Evolutionary conservation across 2,888 invertebrate species (phyloP).

Genomic region (Stegana nigrithorax): DNA sequence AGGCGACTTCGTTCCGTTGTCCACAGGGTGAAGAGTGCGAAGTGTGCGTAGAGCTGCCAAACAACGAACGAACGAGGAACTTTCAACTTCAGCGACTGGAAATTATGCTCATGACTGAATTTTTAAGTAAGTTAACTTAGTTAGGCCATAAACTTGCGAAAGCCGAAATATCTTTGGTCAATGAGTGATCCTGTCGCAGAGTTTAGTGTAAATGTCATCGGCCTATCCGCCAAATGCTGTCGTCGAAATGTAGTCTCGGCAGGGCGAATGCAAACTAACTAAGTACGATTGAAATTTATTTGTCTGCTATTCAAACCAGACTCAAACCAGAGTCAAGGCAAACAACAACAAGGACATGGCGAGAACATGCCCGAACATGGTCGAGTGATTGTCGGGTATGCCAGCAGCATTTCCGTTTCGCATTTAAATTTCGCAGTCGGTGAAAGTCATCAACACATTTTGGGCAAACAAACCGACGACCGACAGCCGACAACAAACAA

Average conservation of each 20-base stretch:
- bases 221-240: no score
- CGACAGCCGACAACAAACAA: no score
- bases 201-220: no score
- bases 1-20: neutral
- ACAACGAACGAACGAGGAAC: neutral
- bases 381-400: no score
- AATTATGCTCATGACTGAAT: constrained; percentile 1
- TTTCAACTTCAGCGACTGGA: neutral
- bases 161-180: neutral
- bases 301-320: constrained; percentile 43
- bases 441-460: constrained; percentile 62
- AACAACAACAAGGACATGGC: constrained; percentile 15
- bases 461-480: constrained; percentile 4
- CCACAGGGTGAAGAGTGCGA: no score
- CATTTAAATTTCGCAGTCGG: constrained; percentile 63
- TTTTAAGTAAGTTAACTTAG: neutral
- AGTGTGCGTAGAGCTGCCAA: neutral
- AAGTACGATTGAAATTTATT: constrained; percentile 53
- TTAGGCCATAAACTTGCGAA: neutral
- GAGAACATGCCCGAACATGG: constrained; percentile 14
- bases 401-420: constrained; percentile 57
- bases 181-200: no score
- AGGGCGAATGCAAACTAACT: no score
- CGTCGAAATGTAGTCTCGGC: no score
- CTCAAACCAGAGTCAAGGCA: neutral